A percentile compares a stretch with the other conserved stretches of the same genome.
These are phyloP conservation scores for Hermatobates lingyangjiaoensis DNA, from an alignment of 1,140 invertebrate genomes.

Conservation along the genomic window DNA sequence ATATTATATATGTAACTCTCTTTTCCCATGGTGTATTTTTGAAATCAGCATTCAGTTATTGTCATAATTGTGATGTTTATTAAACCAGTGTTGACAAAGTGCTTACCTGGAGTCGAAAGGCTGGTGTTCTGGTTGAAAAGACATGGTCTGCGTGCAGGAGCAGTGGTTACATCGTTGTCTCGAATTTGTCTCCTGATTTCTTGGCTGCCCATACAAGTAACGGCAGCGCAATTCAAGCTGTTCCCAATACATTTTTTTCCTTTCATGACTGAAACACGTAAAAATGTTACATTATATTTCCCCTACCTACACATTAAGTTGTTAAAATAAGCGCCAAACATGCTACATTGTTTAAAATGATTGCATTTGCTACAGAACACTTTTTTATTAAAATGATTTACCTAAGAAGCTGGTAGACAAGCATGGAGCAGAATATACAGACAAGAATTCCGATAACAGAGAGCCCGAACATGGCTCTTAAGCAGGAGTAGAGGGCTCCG, in stretches of 20 bases:
- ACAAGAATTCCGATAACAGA: slow-evolving; percentile 74
- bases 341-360: no score
- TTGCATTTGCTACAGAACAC: no score
- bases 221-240: slow-evolving; percentile 65
- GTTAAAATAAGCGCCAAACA: no score
- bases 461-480: slow-evolving; percentile 69
- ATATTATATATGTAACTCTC: no score
- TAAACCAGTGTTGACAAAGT: neutral
- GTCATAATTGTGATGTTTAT: no score
- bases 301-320: neutral
- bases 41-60: no score
- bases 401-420: slow-evolving; percentile 71
- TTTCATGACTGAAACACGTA: slow-evolving; percentile 47
- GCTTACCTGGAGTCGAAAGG: slow-evolving; percentile 24
- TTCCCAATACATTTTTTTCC: slow-evolving; percentile 87
- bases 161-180: slow-evolving; percentile 32
- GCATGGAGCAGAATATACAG: slow-evolving; percentile 79
- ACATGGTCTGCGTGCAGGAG: slow-evolving; percentile 51
- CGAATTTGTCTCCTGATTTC: slow-evolving; percentile 23
- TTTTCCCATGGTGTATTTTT: no score
- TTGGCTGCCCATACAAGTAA: slow-evolving; percentile 44
- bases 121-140: slow-evolving; percentile 30
- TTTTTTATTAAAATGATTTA: slow-evolving; percentile 19
- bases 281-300: neutral
- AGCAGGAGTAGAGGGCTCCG: slow-evolving; percentile 64